A percentile compares a stretch with the other conserved stretches of the same genome.
phyloP scores from a whole-genome alignment of 2,888 invertebrate genomes.

The Oscheius sp. region DNA sequence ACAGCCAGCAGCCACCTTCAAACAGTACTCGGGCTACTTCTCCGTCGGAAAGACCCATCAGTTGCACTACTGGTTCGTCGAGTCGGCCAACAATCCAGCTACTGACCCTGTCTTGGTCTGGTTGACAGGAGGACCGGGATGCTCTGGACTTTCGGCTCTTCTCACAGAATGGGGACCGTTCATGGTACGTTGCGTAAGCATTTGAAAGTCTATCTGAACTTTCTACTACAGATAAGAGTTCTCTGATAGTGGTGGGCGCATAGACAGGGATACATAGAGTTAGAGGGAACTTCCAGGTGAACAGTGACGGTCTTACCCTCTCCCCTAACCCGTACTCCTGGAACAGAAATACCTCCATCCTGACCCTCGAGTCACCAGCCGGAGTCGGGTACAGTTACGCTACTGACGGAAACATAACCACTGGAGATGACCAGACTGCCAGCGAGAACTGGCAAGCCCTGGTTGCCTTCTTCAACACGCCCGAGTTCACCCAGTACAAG shows the following conservation, averaged over 20 bases:
- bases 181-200: conserved; percentile 38
- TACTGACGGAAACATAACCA: conserved; percentile 73
- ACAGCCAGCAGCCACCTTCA: conserved; percentile 69
- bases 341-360: conserved; percentile 74
- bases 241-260: not conserved
- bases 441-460: conserved; percentile 63
- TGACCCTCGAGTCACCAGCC: conserved; percentile 77
- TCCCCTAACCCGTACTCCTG: conserved; percentile 64
- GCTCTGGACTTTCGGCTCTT: conserved; percentile 75
- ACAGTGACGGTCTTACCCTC: conserved; percentile 61
- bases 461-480: conserved; percentile 74
- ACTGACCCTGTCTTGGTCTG: conserved; percentile 60
- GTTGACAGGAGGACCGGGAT: conserved; percentile 74
- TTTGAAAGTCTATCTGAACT: conserved; percentile 1
- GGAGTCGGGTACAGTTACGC: conserved; percentile 77
- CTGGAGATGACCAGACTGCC: conserved; percentile 49
- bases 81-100: conserved; percentile 56
- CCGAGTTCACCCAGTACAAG: conserved; percentile 75
- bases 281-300: conserved; percentile 44
- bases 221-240: not conserved
- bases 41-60: conserved; percentile 73
- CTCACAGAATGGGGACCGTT: conserved; percentile 75
- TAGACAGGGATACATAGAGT: not conserved
- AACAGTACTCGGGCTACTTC: conserved; percentile 75
- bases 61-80: conserved; percentile 74